A percentile compares a stretch with the other conserved stretches of the same genome.
These are phyloP conservation scores for Halcyon chelicuti DNA, from an alignment of 2,797 vertebrate species.

Conservation along the genomic window DNA sequence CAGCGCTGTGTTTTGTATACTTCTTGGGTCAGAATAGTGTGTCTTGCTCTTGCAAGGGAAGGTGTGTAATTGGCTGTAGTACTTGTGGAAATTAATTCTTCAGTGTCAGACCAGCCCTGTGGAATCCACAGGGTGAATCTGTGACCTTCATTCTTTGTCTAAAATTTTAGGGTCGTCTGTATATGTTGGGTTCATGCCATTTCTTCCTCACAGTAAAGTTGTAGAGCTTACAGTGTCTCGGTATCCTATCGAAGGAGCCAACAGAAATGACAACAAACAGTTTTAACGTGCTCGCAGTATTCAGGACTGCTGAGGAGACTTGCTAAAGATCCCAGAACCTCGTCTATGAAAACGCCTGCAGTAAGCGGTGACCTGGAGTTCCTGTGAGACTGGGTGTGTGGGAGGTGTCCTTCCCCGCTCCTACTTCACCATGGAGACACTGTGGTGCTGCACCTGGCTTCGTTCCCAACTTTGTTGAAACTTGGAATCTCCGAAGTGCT, in stretches of 20 bases:
- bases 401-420: background rate
- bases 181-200: background rate
- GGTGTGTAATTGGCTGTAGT: background rate
- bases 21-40: background rate
- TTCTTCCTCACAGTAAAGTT: background rate
- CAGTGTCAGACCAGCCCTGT: background rate
- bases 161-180: background rate
- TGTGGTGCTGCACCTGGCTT: background rate
- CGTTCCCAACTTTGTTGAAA: background rate
- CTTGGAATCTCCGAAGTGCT: background rate
- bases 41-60: background rate
- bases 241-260: background rate
- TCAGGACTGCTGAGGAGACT: background rate
- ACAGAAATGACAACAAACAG: background rate
- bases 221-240: background rate
- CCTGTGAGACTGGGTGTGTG: background rate
- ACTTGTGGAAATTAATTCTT: background rate
- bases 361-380: background rate
- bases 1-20: background rate
- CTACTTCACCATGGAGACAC: background rate
- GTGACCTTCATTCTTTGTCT: background rate
- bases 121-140: background rate
- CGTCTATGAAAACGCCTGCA: background rate
- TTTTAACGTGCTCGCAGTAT: background rate
- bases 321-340: background rate